Evolutionary conservation across 2,113 vertebrate species (phyloP).

Genomic region (Larimichthys polyactis): DNA sequence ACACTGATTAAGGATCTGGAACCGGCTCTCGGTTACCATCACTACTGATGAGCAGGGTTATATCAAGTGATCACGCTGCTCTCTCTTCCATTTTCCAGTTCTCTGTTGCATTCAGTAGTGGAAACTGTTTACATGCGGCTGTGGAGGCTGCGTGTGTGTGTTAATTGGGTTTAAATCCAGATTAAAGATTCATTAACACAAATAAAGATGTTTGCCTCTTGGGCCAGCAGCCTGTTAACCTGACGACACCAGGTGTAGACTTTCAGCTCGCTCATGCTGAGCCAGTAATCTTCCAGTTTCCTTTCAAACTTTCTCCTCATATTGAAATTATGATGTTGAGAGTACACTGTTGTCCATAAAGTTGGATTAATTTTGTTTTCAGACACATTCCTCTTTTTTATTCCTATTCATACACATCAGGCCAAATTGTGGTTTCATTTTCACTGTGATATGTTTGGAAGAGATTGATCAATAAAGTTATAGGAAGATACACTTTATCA

Average conservation of each 20-base stretch:
- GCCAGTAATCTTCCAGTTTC: not conserved
- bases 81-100: not conserved
- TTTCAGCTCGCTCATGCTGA: conserved; percentile 15
- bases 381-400: too few species aligned
- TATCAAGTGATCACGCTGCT: not conserved
- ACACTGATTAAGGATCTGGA: too few species aligned
- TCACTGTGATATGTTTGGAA: too few species aligned
- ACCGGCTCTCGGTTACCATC: too few species aligned
- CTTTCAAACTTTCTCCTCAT: conserved; percentile 12
- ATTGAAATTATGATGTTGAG: not conserved
- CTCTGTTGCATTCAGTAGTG: not conserved
- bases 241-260: conserved; percentile 19
- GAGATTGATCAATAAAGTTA: too few species aligned
- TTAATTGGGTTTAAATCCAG: conserved; percentile 31
- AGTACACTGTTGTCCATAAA: too few species aligned
- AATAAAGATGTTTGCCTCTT: conserved; percentile 29
- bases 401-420: too few species aligned
- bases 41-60: not conserved
- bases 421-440: too few species aligned
- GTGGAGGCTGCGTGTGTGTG: not conserved
- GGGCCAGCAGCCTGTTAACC: conserved; percentile 42
- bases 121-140: too few species aligned
- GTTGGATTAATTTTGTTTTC: too few species aligned
- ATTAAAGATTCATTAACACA: conserved; percentile 58
- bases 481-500: too few species aligned